Conservation (phyloP, 2,797 vertebrate species). For the Anguilla anguilla region DNA sequence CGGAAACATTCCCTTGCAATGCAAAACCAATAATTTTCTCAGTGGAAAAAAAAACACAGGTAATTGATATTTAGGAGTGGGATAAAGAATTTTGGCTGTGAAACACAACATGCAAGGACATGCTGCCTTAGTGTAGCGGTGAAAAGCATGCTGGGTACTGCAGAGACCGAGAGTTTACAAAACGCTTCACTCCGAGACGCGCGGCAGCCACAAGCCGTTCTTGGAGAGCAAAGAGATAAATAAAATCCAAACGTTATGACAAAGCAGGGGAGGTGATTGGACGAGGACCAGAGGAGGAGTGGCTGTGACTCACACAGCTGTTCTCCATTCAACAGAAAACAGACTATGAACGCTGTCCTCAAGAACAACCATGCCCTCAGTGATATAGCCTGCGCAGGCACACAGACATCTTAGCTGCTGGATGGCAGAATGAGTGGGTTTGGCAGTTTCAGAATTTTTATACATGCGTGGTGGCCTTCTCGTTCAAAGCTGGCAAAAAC, state of each 20-base stretch:
- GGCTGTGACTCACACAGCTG: neutral
- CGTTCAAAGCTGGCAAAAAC: neutral
- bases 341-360: neutral
- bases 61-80: neutral
- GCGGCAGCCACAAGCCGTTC: neutral
- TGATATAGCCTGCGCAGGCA: neutral
- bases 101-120: neutral
- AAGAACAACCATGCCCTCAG: neutral
- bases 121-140: neutral
- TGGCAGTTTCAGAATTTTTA: neutral
- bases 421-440: neutral
- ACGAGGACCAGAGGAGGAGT: neutral
- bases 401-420: neutral
- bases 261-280: neutral
- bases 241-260: neutral
- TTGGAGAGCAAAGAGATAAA: constrained; percentile 19
- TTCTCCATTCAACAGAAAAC: neutral
- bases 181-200: neutral
- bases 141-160: neutral
- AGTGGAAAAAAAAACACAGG: neutral
- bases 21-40: neutral
- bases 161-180: neutral
- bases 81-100: neutral
- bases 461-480: neutral
- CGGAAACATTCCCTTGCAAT: neutral